Evolutionary conservation across 2,797 vertebrate genomes (phyloP), one percentile per base, ranked within the genome.

Genomic region (Ceryle rudis): DNA sequence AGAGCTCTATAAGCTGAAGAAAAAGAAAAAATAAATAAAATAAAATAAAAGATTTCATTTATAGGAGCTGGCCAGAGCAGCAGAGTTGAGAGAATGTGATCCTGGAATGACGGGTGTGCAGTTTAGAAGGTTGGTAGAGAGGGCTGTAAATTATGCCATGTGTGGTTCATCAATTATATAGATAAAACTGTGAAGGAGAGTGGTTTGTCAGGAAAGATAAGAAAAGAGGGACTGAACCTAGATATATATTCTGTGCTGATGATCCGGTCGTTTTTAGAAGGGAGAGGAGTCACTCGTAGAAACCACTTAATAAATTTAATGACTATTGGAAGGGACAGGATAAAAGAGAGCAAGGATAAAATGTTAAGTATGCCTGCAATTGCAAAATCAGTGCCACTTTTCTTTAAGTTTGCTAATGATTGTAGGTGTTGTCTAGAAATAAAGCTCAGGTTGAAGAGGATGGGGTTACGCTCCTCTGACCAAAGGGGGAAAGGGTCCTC

Each of bases 191-290:
- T 92, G 85, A 97, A 97, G 92, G 86, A 96, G 92, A 97, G 73
- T 94, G 87, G 62, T 95, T 97, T 96, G 94, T 97, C 95, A 94
- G 95, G 91, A 97, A 96, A 97, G 95, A 93, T 89, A 90, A 96
- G 90, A 83, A 90, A 88, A 88, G 91, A 94, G 92, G 75, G 78
- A 73, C 73, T 62, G 92, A 94, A 94, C 81, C 84, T 95, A 95
- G 95, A 93, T 97, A 94, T 97, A 96, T 92, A 92, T 92, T 91
- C 95, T 93, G 86, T 80, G 78, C 78, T 95, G 93, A 96, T 92
- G 92, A 96, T 94, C 86, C 86, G 89, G 72, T 60, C 64, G 3
- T 91, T 97, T 97, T 95, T 77, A 94, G 92, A 94, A 95, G 83
- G 65, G 86, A 97, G 90, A 93, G 93, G 87, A 95, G 84, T 92